Percentiles rank a stretch among this genome's conserved stretches.
Conservation (phyloP, 92 coral and sea anemone genomes). For the Desmophyllum pertusum region DNA sequence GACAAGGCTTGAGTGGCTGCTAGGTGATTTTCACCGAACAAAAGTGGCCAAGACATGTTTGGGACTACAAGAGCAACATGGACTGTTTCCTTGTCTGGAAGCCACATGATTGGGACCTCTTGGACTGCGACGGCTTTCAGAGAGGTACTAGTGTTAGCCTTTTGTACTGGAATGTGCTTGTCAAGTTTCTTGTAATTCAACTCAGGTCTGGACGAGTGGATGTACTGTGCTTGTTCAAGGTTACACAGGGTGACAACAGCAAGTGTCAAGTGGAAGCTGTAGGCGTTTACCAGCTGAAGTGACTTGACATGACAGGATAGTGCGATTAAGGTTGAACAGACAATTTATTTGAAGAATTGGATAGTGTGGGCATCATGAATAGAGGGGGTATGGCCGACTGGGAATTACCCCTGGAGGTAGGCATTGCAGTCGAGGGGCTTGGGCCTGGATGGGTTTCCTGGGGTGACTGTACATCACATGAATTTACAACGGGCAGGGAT, state of each 20-base stretch:
- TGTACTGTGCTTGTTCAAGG: conserved; percentile 43
- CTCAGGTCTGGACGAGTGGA: conserved; percentile 33
- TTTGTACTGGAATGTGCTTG: conserved; percentile 44
- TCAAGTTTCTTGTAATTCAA: conserved; percentile 29
- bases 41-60: conserved; percentile 45
- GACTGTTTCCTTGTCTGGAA: conserved; percentile 29
- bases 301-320: conserved; percentile 41
- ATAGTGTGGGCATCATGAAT: not conserved
- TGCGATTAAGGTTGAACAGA: conserved; percentile 16
- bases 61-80: conserved; percentile 48
- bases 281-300: conserved; percentile 44
- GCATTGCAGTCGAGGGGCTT: not conserved
- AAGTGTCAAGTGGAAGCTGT: conserved; percentile 42
- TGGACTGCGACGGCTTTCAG: conserved; percentile 40
- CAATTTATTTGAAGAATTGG: conserved; percentile 2
- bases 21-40: conserved; percentile 46
- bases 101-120: conserved; percentile 54
- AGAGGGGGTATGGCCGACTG: not conserved
- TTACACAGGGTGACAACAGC: conserved; percentile 52
- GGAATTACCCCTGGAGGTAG: not conserved
- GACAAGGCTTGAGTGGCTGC: conserved; percentile 50
- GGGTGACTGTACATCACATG: not conserved
- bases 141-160: conserved; percentile 40
- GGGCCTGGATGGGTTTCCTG: not conserved
- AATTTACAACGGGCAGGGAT: not conserved